A percentile compares a stretch with the other conserved stretches of the same genome.
These are phyloP conservation scores for Trisateles emortualis DNA, from an alignment of 2,888 invertebrate species.

Conservation along the genomic window DNA sequence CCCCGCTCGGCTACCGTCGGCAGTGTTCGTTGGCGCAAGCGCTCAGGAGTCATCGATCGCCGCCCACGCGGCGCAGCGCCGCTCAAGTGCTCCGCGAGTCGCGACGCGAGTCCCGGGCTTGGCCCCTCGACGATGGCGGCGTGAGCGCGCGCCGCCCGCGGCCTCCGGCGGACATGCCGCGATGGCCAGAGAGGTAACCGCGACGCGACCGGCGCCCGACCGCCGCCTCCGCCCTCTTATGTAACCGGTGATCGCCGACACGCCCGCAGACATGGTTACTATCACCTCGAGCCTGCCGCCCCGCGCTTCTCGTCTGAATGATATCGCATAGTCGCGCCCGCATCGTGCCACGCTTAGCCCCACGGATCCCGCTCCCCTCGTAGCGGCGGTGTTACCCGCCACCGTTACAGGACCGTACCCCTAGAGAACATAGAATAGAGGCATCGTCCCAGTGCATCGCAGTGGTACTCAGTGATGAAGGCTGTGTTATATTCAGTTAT, in stretches of 20 bases:
- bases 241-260: slow-evolving; percentile 67
- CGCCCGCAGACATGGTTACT: slow-evolving; percentile 61
- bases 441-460: slow-evolving; percentile 43
- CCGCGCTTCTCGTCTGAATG: slow-evolving; percentile 34
- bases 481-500: slow-evolving; percentile 38
- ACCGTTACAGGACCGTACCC: slow-evolving; percentile 16
- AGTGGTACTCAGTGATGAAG: slow-evolving; percentile 45
- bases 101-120: slow-evolving; percentile 81
- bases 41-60: slow-evolving; percentile 68
- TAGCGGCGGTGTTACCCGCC: slow-evolving; percentile 30
- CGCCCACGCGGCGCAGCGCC: slow-evolving; percentile 74
- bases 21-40: slow-evolving; percentile 63
- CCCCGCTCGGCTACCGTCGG: slow-evolving; percentile 58
- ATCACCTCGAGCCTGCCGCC: slow-evolving; percentile 39
- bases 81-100: slow-evolving; percentile 76
- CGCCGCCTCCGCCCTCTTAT: slow-evolving; percentile 67
- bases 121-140: slow-evolving; percentile 83
- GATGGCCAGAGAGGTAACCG: slow-evolving; percentile 91
- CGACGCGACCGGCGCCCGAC: slow-evolving; percentile 62
- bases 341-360: slow-evolving; percentile 42
- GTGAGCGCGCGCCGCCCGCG: slow-evolving; percentile 86
- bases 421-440: slow-evolving; percentile 33
- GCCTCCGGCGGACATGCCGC: slow-evolving; percentile 89
- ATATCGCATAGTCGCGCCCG: slow-evolving; percentile 34
- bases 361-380: slow-evolving; percentile 26